Evolutionary conservation across 2,113 vertebrate species (phyloP).

Genomic region (Pristiophorus japonicus): DNA sequence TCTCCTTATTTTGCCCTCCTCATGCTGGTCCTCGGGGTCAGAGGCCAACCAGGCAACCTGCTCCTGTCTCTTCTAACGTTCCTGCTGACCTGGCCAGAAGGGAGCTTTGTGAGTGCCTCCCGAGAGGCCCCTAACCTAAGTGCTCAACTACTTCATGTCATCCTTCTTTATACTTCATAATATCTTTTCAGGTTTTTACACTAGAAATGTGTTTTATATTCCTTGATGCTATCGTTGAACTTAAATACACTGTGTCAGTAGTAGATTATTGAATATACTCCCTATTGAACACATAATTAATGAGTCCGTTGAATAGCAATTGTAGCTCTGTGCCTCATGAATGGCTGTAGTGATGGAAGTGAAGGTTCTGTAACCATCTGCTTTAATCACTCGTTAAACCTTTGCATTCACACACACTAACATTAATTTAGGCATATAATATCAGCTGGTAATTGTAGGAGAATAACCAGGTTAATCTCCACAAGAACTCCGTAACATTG

Average conservation of each 20-base stretch:
- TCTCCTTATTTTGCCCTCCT: not conserved
- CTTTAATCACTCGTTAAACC: not conserved
- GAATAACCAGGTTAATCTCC: not conserved
- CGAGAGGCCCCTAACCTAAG: too few relatives aligned
- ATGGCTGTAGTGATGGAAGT: not conserved
- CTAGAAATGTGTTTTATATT: not conserved
- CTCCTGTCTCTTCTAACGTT: too few relatives aligned
- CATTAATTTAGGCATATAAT: not conserved
- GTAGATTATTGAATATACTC: not conserved
- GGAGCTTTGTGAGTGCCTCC: too few relatives aligned
- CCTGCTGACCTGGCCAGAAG: too few relatives aligned
- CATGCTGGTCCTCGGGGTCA: not conserved
- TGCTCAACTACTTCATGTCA: too few relatives aligned
- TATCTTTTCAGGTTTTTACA: not conserved
- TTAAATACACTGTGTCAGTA: not conserved
- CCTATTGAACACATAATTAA: too few relatives aligned
- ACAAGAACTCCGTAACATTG: not conserved
- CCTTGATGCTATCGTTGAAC: not conserved
- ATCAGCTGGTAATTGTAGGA: not conserved
- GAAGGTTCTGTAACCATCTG: not conserved
- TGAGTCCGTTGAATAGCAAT: too few relatives aligned
- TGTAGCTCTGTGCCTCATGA: not conserved
- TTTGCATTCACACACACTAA: not conserved
- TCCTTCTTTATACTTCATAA: not conserved
- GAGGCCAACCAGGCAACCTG: too few relatives aligned